Percentiles rank a stretch among this genome's conserved stretches.
Conservation (phyloP, 2,888 invertebrate species). For the Macrophya alboannulata region DNA sequence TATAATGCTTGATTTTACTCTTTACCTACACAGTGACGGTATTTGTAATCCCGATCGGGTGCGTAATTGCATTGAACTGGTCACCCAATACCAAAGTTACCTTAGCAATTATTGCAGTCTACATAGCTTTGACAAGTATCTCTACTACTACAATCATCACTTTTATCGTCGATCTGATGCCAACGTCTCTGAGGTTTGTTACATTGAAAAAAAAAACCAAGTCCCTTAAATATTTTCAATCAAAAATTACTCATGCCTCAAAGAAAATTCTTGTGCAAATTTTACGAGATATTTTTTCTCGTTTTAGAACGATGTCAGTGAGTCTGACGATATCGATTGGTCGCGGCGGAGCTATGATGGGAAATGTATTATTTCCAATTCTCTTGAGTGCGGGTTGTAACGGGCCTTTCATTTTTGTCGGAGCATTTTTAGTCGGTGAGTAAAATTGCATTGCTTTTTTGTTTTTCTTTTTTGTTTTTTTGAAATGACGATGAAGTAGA, state of each 20-base stretch:
- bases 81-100: constrained; percentile 50
- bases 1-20: background rate
- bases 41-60: constrained; percentile 12
- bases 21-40: background rate
- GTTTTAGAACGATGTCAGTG: constrained; percentile 85
- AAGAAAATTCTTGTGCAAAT: background rate
- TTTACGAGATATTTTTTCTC: background rate
- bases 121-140: constrained; percentile 71
- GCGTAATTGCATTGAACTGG: constrained; percentile 58
- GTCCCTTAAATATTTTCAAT: too few relatives aligned
- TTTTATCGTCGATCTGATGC: constrained; percentile 72
- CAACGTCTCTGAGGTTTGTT: constrained; percentile 60
- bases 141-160: constrained; percentile 80
- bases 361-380: constrained; percentile 86
- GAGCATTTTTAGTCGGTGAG: constrained; percentile 83
- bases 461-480: too few relatives aligned
- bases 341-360: constrained; percentile 85
- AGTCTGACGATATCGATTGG: constrained; percentile 86
- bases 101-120: constrained; percentile 56
- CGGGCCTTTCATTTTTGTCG: constrained; percentile 86
- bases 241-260: background rate
- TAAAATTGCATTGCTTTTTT: constrained; percentile 27
- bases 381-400: constrained; percentile 85
- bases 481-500: too few relatives aligned
- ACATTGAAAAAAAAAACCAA: background rate